These are phyloP conservation scores for Drosophila paramelanica DNA, from an alignment of 2,888 invertebrate genomes.

Conservation along the genomic window DNA sequence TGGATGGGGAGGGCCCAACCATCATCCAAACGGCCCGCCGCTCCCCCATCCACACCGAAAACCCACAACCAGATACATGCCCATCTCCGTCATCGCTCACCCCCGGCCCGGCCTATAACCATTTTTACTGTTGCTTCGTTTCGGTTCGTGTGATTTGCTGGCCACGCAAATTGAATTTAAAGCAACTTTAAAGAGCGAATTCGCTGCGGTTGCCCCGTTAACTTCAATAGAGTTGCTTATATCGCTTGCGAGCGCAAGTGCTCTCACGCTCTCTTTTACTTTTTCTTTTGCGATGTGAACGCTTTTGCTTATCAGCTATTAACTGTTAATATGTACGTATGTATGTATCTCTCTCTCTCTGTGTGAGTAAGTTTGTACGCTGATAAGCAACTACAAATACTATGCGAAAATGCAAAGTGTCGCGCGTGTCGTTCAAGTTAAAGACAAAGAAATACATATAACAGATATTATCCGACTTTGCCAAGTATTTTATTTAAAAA, in stretches of 20 bases:
- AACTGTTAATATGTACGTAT: constrained; percentile 2
- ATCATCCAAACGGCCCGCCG: neutral
- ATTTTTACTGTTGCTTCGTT: constrained; percentile 24
- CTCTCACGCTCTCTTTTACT: neutral
- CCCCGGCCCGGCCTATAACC: neutral
- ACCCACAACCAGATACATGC: constrained; percentile 8
- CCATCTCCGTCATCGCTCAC: neutral
- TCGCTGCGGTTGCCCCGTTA: constrained; percentile 24
- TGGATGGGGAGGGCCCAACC: constrained; percentile 27
- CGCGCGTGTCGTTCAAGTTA: constrained; percentile 29
- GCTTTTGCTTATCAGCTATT: constrained; percentile 42
- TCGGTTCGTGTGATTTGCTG: constrained; percentile 44
- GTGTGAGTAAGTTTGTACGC: constrained; percentile 9
- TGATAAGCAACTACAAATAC: constrained; percentile 51
- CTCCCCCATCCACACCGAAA: neutral
- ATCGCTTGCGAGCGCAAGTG: neutral
- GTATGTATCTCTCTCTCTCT: neutral
- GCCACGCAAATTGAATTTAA: constrained; percentile 57
- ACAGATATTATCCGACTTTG: too few species aligned
- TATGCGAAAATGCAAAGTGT: constrained; percentile 26
- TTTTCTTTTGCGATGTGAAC: neutral
- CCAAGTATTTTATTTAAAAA: neutral
- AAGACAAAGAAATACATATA: constrained; percentile 10
- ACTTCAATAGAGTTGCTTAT: constrained; percentile 11
- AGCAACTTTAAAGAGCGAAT: constrained; percentile 37